Conservation (phyloP, 2,888 invertebrate genomes). For the Gisinianus flammeolus region DNA sequence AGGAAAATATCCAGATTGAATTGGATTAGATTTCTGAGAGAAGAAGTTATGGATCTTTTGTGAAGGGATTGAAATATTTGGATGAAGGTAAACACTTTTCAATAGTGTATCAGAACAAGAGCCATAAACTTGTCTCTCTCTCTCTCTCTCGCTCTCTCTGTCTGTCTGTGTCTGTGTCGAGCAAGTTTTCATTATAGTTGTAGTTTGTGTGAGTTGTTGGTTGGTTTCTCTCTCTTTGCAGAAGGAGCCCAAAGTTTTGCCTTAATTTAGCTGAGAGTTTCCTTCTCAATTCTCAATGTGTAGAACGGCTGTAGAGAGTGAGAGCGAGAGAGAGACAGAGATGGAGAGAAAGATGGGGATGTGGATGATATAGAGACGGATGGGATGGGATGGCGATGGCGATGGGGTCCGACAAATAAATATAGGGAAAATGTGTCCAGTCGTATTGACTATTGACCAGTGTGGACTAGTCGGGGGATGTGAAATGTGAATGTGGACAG, state of each 20-base stretch:
- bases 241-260: constrained; percentile 47
- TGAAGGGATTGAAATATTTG: not conserved
- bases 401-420: not conserved
- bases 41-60: not conserved
- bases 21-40: constrained; percentile 5
- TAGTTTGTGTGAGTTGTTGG: constrained; percentile 27
- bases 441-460: not conserved
- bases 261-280: constrained; percentile 53
- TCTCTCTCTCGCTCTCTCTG: too few species aligned
- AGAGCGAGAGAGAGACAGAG: not conserved
- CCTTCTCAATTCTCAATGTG: not conserved
- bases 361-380: not conserved
- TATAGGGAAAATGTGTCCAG: constrained; percentile 15
- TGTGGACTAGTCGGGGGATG: not conserved
- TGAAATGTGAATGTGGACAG: not conserved
- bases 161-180: constrained; percentile 32
- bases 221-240: not conserved
- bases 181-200: constrained; percentile 48
- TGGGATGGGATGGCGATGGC: too few species aligned
- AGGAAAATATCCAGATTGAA: not conserved
- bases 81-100: constrained; percentile 1
- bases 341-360: not conserved
- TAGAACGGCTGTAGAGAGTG: too few species aligned
- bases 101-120: constrained; percentile 24
- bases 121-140: constrained; percentile 44